phyloP scores from a whole-genome alignment of 2,113 vertebrate genomes.

The Zosterops pallidus region DNA sequence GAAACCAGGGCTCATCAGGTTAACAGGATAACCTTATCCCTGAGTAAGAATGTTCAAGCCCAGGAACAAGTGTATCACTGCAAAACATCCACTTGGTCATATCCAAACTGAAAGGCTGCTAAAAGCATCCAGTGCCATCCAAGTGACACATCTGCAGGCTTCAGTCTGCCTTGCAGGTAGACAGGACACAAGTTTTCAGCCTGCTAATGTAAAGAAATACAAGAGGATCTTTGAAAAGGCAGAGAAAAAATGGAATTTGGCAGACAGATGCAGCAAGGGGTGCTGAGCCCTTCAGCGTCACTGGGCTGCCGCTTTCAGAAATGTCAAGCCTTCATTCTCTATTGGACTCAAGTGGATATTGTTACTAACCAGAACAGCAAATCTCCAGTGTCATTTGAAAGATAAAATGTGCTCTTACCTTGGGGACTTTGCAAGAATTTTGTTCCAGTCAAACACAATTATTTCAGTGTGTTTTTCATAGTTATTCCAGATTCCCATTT shows the following conservation, averaged over 20 bases:
- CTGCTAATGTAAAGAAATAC: neutral
- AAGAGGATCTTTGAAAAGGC: neutral
- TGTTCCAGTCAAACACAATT: slow-evolving; percentile 74
- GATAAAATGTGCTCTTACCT: slow-evolving; percentile 74
- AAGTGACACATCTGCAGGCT: neutral
- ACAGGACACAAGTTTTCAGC: neutral
- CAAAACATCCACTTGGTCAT: neutral
- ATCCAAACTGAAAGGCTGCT: neutral
- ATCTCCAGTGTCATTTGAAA: slow-evolving; percentile 48
- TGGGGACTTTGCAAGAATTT: slow-evolving; percentile 69
- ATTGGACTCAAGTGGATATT: slow-evolving; percentile 36
- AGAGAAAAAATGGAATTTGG: neutral
- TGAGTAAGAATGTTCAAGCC: neutral
- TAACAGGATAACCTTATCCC: neutral
- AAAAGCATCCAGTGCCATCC: neutral
- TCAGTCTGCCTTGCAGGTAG: neutral
- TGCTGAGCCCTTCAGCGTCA: neutral
- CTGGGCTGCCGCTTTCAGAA: slow-evolving; percentile 5
- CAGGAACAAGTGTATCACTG: neutral
- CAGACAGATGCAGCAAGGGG: slow-evolving; percentile 17
- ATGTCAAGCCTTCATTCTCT: slow-evolving; percentile 47
- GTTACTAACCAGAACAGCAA: slow-evolving; percentile 29
- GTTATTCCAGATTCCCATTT: slow-evolving; percentile 72
- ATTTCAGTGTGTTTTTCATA: slow-evolving; percentile 69
- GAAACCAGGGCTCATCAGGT: neutral